A percentile compares a stretch with the other conserved stretches of the same genome.
These are phyloP conservation scores for Formica aserva DNA, from an alignment of 2,888 invertebrate genomes.

Conservation along the genomic window DNA sequence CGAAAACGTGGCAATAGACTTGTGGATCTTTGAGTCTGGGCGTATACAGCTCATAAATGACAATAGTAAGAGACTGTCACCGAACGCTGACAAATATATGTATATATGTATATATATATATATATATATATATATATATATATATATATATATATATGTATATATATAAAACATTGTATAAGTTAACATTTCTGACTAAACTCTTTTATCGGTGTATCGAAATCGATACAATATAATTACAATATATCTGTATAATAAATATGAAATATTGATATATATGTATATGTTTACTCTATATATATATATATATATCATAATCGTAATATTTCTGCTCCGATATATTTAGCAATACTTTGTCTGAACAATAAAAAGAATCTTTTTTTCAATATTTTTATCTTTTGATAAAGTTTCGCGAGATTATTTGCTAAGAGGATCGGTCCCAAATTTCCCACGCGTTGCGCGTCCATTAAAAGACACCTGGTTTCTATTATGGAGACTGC, in stretches of 20 bases:
- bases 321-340: slow-evolving; percentile 66
- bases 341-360: slow-evolving; percentile 66
- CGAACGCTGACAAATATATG: slow-evolving; percentile 64
- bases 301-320: slow-evolving; percentile 56
- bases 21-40: slow-evolving; percentile 46
- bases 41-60: slow-evolving; percentile 62
- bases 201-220: slow-evolving; percentile 70
- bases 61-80: slow-evolving; percentile 67
- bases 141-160: slow-evolving; percentile 55
- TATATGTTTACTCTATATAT: slow-evolving; percentile 30
- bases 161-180: slow-evolving; percentile 72
- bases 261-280: slow-evolving; percentile 73
- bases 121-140: slow-evolving; percentile 60
- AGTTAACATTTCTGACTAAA: slow-evolving; percentile 71
- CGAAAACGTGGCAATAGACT: slow-evolving; percentile 58
- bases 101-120: slow-evolving; percentile 43
- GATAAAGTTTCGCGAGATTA: slow-evolving; percentile 62
- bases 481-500: slow-evolving; percentile 16
- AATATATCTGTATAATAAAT: slow-evolving; percentile 78
- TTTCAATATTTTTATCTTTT: slow-evolving; percentile 56
- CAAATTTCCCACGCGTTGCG: slow-evolving; percentile 58
- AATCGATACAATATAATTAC: slow-evolving; percentile 74
- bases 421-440: slow-evolving; percentile 69
- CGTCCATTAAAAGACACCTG: slow-evolving; percentile 37
- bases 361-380: slow-evolving; percentile 70